Evolutionary conservation across 2,888 invertebrate species (phyloP).

Genomic region (Drosophila acutilabella): DNA sequence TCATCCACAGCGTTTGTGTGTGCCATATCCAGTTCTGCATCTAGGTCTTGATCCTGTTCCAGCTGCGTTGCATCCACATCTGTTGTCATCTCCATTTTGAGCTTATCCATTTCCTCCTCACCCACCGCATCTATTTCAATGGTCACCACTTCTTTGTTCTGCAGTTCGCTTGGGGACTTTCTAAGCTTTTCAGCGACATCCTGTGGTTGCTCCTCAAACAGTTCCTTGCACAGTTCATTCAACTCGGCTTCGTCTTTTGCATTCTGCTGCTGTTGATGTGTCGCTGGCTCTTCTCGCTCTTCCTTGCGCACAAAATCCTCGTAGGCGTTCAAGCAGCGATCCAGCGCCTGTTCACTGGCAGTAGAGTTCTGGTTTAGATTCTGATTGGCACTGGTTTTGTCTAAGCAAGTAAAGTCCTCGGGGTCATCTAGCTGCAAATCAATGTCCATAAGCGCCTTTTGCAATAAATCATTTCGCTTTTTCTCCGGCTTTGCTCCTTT

Average conservation of each 20-base stretch:
- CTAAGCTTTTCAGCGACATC: background rate
- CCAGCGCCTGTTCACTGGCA: conserved; percentile 71
- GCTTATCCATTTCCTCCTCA: conserved; percentile 64
- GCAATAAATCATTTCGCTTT: conserved; percentile 66
- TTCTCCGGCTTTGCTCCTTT: conserved; percentile 1
- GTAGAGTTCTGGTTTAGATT: conserved; percentile 26
- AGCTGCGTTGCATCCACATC: conserved; percentile 13
- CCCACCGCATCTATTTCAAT: conserved; percentile 74
- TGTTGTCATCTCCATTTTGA: conserved; percentile 56
- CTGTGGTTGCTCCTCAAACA: conserved; percentile 59
- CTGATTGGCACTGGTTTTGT: conserved; percentile 9
- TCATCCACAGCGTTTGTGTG: no score
- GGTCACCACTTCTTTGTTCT: conserved; percentile 58
- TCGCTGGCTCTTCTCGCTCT: conserved; percentile 18
- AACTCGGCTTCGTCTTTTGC: conserved; percentile 40
- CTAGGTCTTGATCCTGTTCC: conserved; percentile 6
- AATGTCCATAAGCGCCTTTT: conserved; percentile 75
- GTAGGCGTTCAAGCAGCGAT: conserved; percentile 76
- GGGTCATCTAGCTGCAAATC: conserved; percentile 65
- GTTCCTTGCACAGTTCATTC: conserved; percentile 64
- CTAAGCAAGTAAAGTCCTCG: conserved; percentile 9
- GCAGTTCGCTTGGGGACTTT: background rate
- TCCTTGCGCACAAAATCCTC: conserved; percentile 73
- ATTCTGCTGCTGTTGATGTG: conserved; percentile 6
- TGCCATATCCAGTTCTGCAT: background rate